Evolutionary conservation across 2,888 invertebrate genomes (phyloP), one percentile per base, ranked within the genome.

Genomic region (Brachyopa scutellaris): DNA sequence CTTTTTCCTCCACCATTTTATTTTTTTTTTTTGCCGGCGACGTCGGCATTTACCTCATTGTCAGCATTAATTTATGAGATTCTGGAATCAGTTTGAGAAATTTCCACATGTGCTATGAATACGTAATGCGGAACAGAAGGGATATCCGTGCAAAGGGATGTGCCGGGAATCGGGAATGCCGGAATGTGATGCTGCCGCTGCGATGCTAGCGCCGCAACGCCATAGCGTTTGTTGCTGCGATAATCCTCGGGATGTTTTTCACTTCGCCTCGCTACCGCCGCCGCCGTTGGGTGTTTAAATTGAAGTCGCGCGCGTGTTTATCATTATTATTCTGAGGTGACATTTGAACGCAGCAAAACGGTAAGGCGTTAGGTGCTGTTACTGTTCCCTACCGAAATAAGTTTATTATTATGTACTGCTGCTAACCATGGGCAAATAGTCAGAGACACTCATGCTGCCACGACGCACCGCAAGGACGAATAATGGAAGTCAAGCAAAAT

Each of bases 41-140:
- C 57, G 76, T 33, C 66, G 77, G 77, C 82, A 53, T 72, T 82
- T 82, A 82, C 82, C 82, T 82, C 82, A 77, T 82, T 82, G 77
- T 77, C 82, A 82, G 82, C 82, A 82, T 82, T 82, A 77, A 82
- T 82, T 77, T 82, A 82, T 82, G 77, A 82, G 77, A 82, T 77
- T 66, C 70, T 72, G 66, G 77, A 82, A 82, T 82, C 82, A 82
- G 82, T 82, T 82, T 82, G 82, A 70, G 77, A 77, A 77, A 82
- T 82, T 82, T 82, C 61, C 82, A 82, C 82, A 82, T 82, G 82
- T 82, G 82, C 82, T 59, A 72, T 82, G 82, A 82, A 82, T 82
- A 82, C 82, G 47, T 72, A 82, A 82, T 82, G 78, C 51, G 31
- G 26, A 61, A 47, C 66, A 31, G 64, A 64, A 53, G 13, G 70